Base-by-base conservation (phyloP, 2,797 vertebrate genomes). In the Pogoniulus pusillus region DNA sequence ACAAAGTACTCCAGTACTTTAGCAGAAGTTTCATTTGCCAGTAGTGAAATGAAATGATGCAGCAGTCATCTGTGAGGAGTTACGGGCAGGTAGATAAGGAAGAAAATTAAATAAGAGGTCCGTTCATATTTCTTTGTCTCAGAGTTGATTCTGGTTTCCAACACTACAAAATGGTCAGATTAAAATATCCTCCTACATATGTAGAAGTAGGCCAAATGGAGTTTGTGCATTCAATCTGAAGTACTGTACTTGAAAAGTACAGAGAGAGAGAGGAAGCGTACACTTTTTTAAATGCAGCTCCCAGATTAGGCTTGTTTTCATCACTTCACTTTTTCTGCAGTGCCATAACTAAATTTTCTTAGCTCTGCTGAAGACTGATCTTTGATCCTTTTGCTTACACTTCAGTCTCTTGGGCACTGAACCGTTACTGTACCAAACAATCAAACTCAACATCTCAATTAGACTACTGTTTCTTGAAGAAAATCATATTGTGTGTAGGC, bases 151-250 rank as follows among this genome's bases (percentile, higher is more conserved):
- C 35, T 89, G n/a, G 18, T 34, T 89, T 84, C 10, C 54, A 82
- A 34, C 34, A 29, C 23, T 45, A 45, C 27, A 71, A 7, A 89
- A 32, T 62, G 41, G 34, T 85, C 45, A 80, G 69, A 87, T 64
- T 12, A 79, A 63, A 20, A 35, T 76, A 75, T 74, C 71, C 45
- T 77, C 51, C 20, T 65, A 49, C 37, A 7, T 62, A 4, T 14
- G 19, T 27, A 79, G 83, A 85, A 91, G 35, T 84, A 87, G 82
- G 88, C 62, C 88, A 74, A 51, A 12, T 37, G 60, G 35, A 53
- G 49, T 51, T 90, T 86, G 90, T 89, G 78, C 93, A 94, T 39
- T 82, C 88, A 89, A 43, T 75, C 72, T 80, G 83, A 88, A 90
- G 86, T 82, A 64, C 69, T 89, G 75, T 54, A 54, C 57, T 92